These are phyloP conservation scores for Nymphicus hollandicus DNA, from an alignment of 2,113 vertebrate genomes.

Conservation along the genomic window DNA sequence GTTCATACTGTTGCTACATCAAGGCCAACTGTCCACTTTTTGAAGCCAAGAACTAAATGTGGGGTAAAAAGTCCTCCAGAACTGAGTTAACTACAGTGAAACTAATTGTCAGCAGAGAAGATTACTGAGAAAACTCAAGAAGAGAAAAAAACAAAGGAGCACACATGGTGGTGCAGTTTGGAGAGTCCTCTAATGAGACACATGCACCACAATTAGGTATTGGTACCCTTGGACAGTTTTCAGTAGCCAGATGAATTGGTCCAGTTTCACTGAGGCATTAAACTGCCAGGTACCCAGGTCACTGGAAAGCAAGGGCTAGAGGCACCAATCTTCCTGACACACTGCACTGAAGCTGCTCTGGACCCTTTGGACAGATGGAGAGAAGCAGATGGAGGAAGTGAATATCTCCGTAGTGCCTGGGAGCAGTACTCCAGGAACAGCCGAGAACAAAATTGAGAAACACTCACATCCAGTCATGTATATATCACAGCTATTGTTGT, in stretches of 20 bases:
- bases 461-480: neutral
- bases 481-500: neutral
- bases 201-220: accelerated
- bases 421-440: neutral
- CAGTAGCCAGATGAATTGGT: neutral
- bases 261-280: neutral
- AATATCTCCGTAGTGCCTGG: neutral
- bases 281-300: neutral
- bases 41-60: neutral
- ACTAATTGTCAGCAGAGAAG: neutral
- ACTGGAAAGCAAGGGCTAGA: neutral
- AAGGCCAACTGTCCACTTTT: neutral
- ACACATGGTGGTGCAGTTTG: neutral
- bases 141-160: neutral
- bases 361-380: neutral
- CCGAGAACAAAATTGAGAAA: neutral
- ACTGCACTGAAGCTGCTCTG: neutral
- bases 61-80: neutral
- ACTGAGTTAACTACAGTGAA: neutral
- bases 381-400: neutral
- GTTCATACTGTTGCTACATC: neutral
- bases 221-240: neutral
- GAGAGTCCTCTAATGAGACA: neutral
- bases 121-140: neutral
- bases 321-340: neutral